Evolutionary conservation across 2,113 vertebrate species (phyloP).

Genomic region (Vulpes lagopus): DNA sequence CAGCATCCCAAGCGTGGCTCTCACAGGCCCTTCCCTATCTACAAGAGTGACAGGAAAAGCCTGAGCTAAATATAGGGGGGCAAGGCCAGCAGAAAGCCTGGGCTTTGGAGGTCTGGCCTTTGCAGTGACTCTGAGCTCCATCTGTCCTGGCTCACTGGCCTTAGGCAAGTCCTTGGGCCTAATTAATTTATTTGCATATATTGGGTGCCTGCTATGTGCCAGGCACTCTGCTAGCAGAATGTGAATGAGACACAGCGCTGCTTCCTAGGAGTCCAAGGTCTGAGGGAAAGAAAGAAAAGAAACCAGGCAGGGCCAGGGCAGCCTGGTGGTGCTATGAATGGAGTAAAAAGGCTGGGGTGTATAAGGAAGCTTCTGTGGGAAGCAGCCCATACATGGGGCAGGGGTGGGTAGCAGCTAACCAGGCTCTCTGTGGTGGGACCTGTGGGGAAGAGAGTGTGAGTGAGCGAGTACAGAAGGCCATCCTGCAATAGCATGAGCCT

Average conservation of each 20-base stretch:
- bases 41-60: background rate
- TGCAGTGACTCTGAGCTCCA: background rate
- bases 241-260: background rate
- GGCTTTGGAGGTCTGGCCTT: background rate
- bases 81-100: background rate
- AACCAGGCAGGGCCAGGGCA: background rate
- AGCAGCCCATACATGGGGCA: background rate
- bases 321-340: background rate
- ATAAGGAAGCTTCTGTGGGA: background rate
- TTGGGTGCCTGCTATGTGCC: background rate
- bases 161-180: background rate
- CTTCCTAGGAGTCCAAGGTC: background rate
- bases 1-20: background rate
- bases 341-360: background rate
- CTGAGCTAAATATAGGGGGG: background rate
- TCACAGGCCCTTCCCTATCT: background rate
- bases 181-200: conserved; percentile 21
- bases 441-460: background rate
- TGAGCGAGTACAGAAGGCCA: background rate
- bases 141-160: background rate
- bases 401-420: background rate
- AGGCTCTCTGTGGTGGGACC: background rate
- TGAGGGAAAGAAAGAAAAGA: background rate
- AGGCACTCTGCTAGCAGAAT: background rate
- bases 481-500: background rate